phyloP scores from a whole-genome alignment of 2,888 invertebrate species.

The Caenorhabditis sp. region DNA sequence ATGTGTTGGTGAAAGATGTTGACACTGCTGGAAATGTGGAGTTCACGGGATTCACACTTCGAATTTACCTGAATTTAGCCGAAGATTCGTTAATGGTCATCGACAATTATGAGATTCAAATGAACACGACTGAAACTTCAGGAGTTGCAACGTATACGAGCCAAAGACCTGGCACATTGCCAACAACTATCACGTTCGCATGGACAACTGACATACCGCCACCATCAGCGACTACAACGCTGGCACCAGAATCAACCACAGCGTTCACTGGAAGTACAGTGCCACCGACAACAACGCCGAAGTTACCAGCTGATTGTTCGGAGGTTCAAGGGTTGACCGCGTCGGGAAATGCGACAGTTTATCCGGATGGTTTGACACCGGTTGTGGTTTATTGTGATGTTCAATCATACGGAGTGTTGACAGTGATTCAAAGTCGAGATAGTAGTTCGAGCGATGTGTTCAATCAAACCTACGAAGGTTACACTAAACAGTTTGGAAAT shows the following conservation, averaged over 20 bases:
- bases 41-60: constrained; percentile 22
- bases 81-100: constrained; percentile 3
- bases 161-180: constrained; percentile 7
- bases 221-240: constrained; percentile 12
- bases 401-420: constrained; percentile 14
- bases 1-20: constrained; percentile 14
- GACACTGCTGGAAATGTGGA: not conserved
- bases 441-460: constrained; percentile 5
- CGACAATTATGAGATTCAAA: constrained; percentile 14
- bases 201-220: constrained; percentile 33
- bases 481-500: constrained; percentile 27
- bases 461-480: constrained; percentile 19
- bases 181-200: constrained; percentile 27
- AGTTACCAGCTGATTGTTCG: constrained; percentile 26
- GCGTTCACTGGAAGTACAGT: constrained; percentile 4
- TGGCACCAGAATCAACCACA: constrained; percentile 10
- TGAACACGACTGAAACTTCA: constrained; percentile 10
- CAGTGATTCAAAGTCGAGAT: constrained; percentile 37
- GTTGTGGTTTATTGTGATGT: constrained; percentile 29
- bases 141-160: constrained; percentile 19
- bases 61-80: constrained; percentile 4
- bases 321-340: constrained; percentile 6
- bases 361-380: constrained; percentile 17
- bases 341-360: constrained; percentile 21
- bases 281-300: constrained; percentile 10